Percentiles rank a stretch among this genome's conserved stretches.
Conservation (phyloP, 1,140 invertebrate species). For the Panagrolaimus sp. region DNA sequence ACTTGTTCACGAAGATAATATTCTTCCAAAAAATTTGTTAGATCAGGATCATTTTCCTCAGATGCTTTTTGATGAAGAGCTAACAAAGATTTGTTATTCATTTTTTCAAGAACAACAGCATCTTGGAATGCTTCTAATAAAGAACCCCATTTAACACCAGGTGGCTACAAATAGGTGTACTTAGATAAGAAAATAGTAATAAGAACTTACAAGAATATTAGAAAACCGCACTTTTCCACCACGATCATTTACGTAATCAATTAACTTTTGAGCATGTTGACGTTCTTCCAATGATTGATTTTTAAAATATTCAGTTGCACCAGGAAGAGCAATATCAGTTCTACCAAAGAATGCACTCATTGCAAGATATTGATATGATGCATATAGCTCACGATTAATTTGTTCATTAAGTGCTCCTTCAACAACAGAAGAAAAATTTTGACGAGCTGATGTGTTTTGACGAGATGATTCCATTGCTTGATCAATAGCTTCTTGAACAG, state of each 20-base stretch:
- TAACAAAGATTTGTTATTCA: slow-evolving; percentile 71
- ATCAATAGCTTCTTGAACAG: slow-evolving; percentile 72
- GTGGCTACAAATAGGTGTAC: background rate
- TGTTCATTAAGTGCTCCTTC: slow-evolving; percentile 74
- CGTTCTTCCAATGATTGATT: slow-evolving; percentile 71
- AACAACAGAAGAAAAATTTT: slow-evolving; percentile 72
- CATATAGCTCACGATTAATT: slow-evolving; percentile 78
- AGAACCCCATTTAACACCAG: slow-evolving; percentile 65
- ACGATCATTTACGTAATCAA: slow-evolving; percentile 74
- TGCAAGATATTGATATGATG: slow-evolving; percentile 76
- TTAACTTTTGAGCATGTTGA: slow-evolving; percentile 65
- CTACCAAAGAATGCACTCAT: slow-evolving; percentile 71
- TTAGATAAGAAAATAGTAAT: slow-evolving; percentile 59
- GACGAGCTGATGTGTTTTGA: too few relatives aligned
- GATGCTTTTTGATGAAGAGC: slow-evolving; percentile 67
- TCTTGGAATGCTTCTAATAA: slow-evolving; percentile 67
- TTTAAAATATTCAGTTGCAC: slow-evolving; percentile 69
- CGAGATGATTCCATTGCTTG: too few relatives aligned
- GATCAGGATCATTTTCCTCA: slow-evolving; percentile 67
- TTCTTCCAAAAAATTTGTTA: slow-evolving; percentile 48
- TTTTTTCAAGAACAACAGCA: slow-evolving; percentile 72
- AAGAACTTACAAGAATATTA: slow-evolving; percentile 65
- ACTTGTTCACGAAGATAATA: slow-evolving; percentile 60
- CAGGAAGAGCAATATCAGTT: slow-evolving; percentile 71
- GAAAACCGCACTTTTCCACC: slow-evolving; percentile 63